phyloP scores from a whole-genome alignment of 1,140 invertebrate species.

The Chlorops oryzae region DNA sequence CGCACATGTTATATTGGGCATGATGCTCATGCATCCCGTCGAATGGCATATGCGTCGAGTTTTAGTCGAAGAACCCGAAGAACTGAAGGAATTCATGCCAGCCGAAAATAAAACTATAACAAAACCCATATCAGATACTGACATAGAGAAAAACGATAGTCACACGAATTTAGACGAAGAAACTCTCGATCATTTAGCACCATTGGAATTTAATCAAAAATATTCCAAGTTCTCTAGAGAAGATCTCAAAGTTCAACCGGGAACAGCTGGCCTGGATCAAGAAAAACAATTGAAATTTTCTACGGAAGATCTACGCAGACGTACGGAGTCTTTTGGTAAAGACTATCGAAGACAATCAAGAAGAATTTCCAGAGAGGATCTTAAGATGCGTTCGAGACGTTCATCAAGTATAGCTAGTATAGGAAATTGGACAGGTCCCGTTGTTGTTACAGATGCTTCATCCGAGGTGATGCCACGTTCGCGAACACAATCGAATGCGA shows the following conservation, averaged over 20 bases:
- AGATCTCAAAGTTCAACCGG: no score
- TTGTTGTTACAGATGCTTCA: conserved; percentile 39
- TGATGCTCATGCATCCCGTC: conserved; percentile 59
- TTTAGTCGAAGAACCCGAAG: conserved; percentile 18
- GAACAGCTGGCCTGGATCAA: no score
- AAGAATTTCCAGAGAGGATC: conserved; percentile 6
- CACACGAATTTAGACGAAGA: conserved; percentile 20
- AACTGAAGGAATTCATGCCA: no score
- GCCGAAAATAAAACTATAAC: no score
- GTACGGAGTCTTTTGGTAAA: no score
- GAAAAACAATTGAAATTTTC: no score
- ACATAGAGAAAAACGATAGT: conserved; percentile 25
- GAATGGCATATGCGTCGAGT: conserved; percentile 59
- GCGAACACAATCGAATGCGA: not conserved
- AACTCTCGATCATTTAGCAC: conserved; percentile 12
- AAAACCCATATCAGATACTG: no score
- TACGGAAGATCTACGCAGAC: no score
- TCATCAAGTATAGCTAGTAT: conserved; percentile 45
- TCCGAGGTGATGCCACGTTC: conserved; percentile 32
- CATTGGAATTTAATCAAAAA: no score
- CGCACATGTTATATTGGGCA: conserved; percentile 57
- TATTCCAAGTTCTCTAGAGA: no score
- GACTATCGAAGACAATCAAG: no score
- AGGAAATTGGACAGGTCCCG: conserved; percentile 46
- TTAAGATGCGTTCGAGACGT: conserved; percentile 23